Base-by-base conservation (phyloP, 2,888 invertebrate species). In the Operophtera brumata region DNA sequence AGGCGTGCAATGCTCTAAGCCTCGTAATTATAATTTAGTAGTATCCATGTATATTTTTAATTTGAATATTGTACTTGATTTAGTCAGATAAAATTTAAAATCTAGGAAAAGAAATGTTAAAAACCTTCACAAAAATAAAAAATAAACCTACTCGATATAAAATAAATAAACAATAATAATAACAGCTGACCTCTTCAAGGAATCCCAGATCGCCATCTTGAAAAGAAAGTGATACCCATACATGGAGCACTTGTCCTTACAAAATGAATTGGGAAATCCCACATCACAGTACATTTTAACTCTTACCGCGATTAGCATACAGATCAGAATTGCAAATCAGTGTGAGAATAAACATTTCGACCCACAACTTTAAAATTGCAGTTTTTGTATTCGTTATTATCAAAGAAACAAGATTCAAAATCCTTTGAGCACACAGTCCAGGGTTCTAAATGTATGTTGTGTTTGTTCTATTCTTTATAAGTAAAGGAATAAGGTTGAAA, bases 201-300 rank as follows among this genome's bases (percentile, higher is more conserved):
- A 20, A 20, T 20, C 4, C 20, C 20, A n/a, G 11, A 34, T 34
- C 11, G n/a, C 10, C 13, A 41, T 48, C 30, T 36, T 45, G 14
- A 4, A 45, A 49, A 40, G 51, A 51, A 51, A 51, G 51, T 51
- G 45, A 37, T 12, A 41, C 26, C 30, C 10, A 28, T 34, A 45
- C 10, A 49, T 52, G 49, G 34, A 32, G 2, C 32, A 39, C 50
- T 39, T 30, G 34, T 45, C 50, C 44, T 45, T 45, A 39, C 32
- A 13, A 50, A n/a, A 30, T 12, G n/a, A 43, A 35, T 40, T 45
- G 34, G 40, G 12, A 46, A 51, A 40, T 6, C 44, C 44, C 41
- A 34, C 10, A 1, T 10, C 32, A 43, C 28, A 14, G 8, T 2
- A 26, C 14, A 36, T 36, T 28, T 26, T 42, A 28, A 42, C 42